Base-by-base conservation (phyloP, 35 echinoderm and acorn worm species). In the Holothuria glaberrima region DNA sequence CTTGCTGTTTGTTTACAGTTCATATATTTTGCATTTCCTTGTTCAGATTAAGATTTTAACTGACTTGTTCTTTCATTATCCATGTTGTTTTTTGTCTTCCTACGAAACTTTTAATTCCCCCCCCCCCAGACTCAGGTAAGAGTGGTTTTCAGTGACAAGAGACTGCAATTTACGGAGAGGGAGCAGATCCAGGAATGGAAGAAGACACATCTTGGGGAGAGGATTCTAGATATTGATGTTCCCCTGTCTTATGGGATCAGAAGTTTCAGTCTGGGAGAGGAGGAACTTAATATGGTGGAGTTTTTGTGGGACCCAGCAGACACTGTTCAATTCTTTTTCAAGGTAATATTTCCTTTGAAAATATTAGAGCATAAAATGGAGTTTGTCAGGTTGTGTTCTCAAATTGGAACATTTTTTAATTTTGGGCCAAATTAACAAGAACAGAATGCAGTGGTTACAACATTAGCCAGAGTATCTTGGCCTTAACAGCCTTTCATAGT, bases 91-190 rank as follows among this genome's bases (percentile, higher is more conserved):
- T 41, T 2, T 41, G 36, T 41, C 7, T 41, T n/a, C n/a, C n/a
- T 4, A 41, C 7, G 36, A 41, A 41, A 41, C 36, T 41, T 75
- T 33, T 58, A 13, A n/a, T n/a, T n/a, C n/a, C n/a, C n/a, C n/a
- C 48, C 48, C 18, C 82, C n/a, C 32, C 95, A 98, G 95, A 94
- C 86, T 91, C 82, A 91, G 22, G 93, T 98, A 0, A 59, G 96
- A 50, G 96, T 98, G 12, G 63, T 94, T 16, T 98, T 98, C 24
- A 89, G 94, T 50, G 96, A 98, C 65, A 98, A 98, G 71, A 80
- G 96, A 50, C 76, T 98, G 19, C 96, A 98, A 59, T 98, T 93
- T 58, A 80, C 93, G 5, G 93, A 95, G 54, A 64, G 85, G 59
- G 96, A 94, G 19, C 96, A 94, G 46, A 81, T 98, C 20, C 90